Conservation (phyloP, 2,113 vertebrate genomes). For the Acanthisitta chloris region DNA sequence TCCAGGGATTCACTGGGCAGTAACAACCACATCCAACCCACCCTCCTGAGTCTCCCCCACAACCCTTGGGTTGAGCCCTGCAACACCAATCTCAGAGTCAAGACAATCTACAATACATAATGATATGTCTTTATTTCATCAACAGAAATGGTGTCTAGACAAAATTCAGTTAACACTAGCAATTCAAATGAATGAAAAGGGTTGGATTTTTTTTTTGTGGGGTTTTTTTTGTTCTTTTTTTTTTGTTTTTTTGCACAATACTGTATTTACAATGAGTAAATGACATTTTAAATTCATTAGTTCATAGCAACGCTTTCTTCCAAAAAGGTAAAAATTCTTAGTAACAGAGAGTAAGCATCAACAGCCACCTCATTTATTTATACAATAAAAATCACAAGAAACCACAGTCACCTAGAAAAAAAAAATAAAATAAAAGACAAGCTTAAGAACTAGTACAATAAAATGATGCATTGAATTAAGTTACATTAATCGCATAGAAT, state of each 20-base stretch:
- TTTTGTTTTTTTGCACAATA: constrained; percentile 90
- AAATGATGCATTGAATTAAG: constrained; percentile 96
- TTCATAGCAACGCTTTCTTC: constrained; percentile 88
- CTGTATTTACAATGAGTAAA: constrained; percentile 98
- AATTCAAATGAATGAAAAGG: constrained; percentile 96
- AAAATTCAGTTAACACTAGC: constrained; percentile 98
- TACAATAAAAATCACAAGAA: constrained; percentile 99
- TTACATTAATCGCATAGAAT: constrained; percentile 99
- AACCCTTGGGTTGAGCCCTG: rapidly evolving
- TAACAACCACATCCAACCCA: background rate
- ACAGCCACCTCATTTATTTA: constrained; percentile 94
- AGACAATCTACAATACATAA: constrained; percentile 80
- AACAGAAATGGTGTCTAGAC: constrained; percentile 99
- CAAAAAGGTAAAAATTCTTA: constrained; percentile 96
- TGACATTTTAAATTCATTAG: constrained; percentile 92
- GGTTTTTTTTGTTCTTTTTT: constrained; percentile 68
- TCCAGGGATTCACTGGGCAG: background rate
- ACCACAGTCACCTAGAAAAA: constrained; percentile 93
- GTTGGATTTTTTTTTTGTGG: constrained; percentile 48
- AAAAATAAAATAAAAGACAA: constrained; percentile 84
- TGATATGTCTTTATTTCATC: constrained; percentile 99
- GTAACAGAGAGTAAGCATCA: constrained; percentile 96
- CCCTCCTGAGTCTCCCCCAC: background rate
- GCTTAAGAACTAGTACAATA: constrained; percentile 96
- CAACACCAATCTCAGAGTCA: background rate